phyloP scores from a whole-genome alignment of 2,888 invertebrate species.

The Arrhopalites spinosus region DNA sequence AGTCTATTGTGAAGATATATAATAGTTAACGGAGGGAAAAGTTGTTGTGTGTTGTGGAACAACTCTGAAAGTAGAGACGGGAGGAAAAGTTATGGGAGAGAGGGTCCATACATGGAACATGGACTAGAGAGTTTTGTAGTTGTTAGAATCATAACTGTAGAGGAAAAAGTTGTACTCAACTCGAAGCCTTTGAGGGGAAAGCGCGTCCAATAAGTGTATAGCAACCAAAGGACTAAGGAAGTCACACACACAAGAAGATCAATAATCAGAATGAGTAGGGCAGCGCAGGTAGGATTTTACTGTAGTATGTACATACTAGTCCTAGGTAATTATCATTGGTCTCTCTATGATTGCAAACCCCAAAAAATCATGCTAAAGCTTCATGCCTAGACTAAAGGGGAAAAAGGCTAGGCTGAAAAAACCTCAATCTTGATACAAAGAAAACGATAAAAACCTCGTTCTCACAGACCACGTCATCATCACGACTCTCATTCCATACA shows the following conservation, averaged over 20 bases:
- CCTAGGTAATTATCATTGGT: conserved; percentile 16
- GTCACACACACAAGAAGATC: conserved; percentile 20
- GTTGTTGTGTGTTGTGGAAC: background rate
- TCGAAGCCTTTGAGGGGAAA: too few species aligned
- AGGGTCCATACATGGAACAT: too few species aligned
- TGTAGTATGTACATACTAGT: background rate
- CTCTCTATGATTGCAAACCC: too few species aligned
- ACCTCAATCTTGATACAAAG: conserved; percentile 5
- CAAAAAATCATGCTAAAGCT: too few species aligned
- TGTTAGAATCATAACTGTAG: background rate
- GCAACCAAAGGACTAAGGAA: conserved; percentile 1
- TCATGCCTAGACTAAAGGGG: background rate
- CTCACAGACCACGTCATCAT: too few species aligned
- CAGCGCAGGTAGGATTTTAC: conserved; percentile 20
- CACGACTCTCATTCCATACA: too few species aligned
- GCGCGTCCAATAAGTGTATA: too few species aligned
- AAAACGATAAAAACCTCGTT: background rate
- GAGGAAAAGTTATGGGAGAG: too few species aligned
- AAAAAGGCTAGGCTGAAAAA: background rate
- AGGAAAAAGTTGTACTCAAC: background rate
- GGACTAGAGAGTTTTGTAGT: background rate
- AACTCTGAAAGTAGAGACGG: background rate
- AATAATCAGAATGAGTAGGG: conserved; percentile 31
- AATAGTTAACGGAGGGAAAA: background rate
- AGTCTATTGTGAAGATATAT: background rate